Conservation (phyloP, 37 sponge, comb jelly and placozoan genomes). For the Axinella damicornis region DNA sequence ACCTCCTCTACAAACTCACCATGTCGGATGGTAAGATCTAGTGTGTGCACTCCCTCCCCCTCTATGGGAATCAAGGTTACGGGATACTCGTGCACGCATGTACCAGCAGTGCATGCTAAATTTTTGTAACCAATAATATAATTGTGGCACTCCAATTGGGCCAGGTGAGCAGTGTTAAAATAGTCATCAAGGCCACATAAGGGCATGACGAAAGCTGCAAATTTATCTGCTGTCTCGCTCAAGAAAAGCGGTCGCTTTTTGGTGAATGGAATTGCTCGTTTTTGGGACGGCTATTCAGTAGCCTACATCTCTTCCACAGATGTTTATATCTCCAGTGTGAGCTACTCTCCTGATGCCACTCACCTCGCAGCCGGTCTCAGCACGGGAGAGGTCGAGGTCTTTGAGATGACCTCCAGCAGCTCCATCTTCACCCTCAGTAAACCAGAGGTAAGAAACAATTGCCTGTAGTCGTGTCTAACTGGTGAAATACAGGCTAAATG, state of each 20-base stretch:
- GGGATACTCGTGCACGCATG: too few species aligned
- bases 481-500: too few species aligned
- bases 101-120: too few species aligned
- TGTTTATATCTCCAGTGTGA: slow-evolving; percentile 21
- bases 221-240: too few species aligned
- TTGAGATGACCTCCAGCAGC: slow-evolving; percentile 36
- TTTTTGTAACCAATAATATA: too few species aligned
- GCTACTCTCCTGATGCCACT: slow-evolving; percentile 66
- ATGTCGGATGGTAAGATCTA: neutral
- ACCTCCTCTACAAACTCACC: slow-evolving; percentile 54
- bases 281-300: neutral
- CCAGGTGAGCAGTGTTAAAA: too few species aligned
- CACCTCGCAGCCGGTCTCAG: slow-evolving; percentile 68
- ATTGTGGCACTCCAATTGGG: too few species aligned
- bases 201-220: too few species aligned
- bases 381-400: slow-evolving; percentile 58
- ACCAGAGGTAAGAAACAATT: slow-evolving; percentile 9
- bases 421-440: slow-evolving; percentile 30
- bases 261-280: neutral
- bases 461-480: neutral
- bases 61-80: too few species aligned
- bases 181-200: too few species aligned
- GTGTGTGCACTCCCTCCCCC: too few species aligned
- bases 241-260: neutral
- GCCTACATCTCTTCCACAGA: neutral